Evolutionary conservation across 2,113 vertebrate genomes (phyloP).

Genomic region (Percina caprodes): DNA sequence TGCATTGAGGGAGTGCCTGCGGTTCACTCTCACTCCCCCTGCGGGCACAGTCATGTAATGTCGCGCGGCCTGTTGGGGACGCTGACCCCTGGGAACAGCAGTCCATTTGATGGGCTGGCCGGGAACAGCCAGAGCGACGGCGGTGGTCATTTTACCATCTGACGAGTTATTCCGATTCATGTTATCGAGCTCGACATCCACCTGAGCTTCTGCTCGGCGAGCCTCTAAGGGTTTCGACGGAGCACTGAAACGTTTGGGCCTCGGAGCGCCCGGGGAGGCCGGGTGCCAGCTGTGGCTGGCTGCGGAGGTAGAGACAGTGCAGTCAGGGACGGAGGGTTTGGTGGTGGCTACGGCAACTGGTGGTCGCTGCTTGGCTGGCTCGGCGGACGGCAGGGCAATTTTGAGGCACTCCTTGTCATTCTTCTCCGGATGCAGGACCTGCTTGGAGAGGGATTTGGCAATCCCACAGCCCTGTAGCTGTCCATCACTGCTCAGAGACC

Average conservation of each 20-base stretch:
- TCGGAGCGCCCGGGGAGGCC: constrained; percentile 85
- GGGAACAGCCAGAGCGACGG: constrained; percentile 51
- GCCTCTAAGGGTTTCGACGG: constrained; percentile 81
- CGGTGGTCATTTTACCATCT: constrained; percentile 79
- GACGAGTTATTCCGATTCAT: constrained; percentile 96
- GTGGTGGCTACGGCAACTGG: constrained; percentile 33
- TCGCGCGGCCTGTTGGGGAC: constrained; percentile 84
- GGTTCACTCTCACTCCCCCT: constrained; percentile 85
- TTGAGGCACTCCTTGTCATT: constrained; percentile 86
- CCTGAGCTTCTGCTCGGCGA: constrained; percentile 81
- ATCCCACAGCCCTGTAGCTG: constrained; percentile 90
- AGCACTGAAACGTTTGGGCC: constrained; percentile 87
- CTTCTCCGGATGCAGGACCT: constrained; percentile 90
- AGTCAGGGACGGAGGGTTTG: constrained; percentile 89
- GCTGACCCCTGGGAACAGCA: constrained; percentile 85
- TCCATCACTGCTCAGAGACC: constrained; percentile 93
- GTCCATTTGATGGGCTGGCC: constrained; percentile 79
- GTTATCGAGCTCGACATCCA: constrained; percentile 88
- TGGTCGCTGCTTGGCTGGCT: constrained; percentile 65
- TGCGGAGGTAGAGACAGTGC: constrained; percentile 90
- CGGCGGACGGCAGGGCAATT: constrained; percentile 73
- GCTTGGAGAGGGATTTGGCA: constrained; percentile 92
- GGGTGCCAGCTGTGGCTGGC: constrained; percentile 92
- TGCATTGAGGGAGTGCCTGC: constrained; percentile 89
- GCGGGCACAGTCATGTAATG: constrained; percentile 95